Percentiles rank a stretch among this genome's conserved stretches.
Conservation (phyloP, 2,797 vertebrate species). For the Rachycentron canadum region DNA sequence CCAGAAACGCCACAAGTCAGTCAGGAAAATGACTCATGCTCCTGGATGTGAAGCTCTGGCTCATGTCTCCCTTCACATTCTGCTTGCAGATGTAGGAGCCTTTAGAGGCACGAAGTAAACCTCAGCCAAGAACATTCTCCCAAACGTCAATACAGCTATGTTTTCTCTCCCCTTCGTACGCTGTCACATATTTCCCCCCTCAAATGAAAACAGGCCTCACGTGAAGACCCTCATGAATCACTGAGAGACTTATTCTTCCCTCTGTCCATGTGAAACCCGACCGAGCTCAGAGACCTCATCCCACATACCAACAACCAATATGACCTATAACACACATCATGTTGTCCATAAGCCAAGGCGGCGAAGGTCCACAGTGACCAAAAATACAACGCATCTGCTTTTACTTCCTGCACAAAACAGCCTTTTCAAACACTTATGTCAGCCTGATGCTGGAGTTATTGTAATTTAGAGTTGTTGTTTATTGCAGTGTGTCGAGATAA, state of each 20-base stretch:
- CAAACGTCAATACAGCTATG: neutral
- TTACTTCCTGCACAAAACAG: conserved; percentile 28
- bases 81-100: conserved; percentile 6
- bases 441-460: conserved; percentile 1
- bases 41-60: conserved; percentile 23
- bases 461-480: conserved; percentile 3
- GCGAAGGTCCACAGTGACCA: conserved; percentile 17
- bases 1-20: conserved; percentile 31
- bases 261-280: conserved; percentile 31
- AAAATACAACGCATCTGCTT: conserved; percentile 30
- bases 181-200: conserved; percentile 14
- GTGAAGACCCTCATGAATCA: conserved; percentile 18
- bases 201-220: conserved; percentile 20
- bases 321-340: conserved; percentile 56
- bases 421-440: conserved; percentile 12
- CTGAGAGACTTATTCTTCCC: conserved; percentile 41
- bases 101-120: conserved; percentile 4
- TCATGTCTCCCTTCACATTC: conserved; percentile 26
- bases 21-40: conserved; percentile 40
- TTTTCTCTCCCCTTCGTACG: neutral
- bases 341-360: conserved; percentile 41
- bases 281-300: conserved; percentile 52
- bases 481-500: conserved; percentile 5
- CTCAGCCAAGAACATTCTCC: conserved; percentile 14
- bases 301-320: too few species aligned